Conservation (phyloP, 1,140 invertebrate species). For the Ceratina calcarata region DNA sequence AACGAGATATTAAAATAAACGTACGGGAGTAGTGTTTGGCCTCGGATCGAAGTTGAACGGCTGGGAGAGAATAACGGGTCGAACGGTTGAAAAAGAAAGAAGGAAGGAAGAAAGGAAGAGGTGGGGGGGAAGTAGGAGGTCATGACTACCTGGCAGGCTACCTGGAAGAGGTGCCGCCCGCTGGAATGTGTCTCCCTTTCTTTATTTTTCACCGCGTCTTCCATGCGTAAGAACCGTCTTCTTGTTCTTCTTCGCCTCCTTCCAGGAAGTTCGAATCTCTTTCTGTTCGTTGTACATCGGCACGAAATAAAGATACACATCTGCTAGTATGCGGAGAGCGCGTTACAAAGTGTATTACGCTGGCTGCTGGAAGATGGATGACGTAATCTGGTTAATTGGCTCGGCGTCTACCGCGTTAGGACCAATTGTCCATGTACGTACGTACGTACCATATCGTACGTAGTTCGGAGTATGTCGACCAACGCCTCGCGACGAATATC, state of each 20-base stretch:
- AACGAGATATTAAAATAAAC: too few species aligned
- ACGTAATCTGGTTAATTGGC: slow-evolving; percentile 66
- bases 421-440: slow-evolving; percentile 58
- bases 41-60: slow-evolving; percentile 17
- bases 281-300: too few species aligned
- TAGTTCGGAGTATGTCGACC: slow-evolving; percentile 46
- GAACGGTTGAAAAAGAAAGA: slow-evolving; percentile 14
- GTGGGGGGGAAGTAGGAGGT: slow-evolving; percentile 32
- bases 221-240: background rate
- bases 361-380: slow-evolving; percentile 29
- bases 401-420: slow-evolving; percentile 70
- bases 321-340: too few species aligned
- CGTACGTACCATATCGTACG: slow-evolving; percentile 12
- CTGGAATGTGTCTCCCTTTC: slow-evolving; percentile 33
- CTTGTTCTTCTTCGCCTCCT: too few species aligned
- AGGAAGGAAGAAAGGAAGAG: too few species aligned
- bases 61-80: slow-evolving; percentile 35
- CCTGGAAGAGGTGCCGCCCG: background rate
- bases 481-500: slow-evolving; percentile 44
- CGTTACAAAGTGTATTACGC: slow-evolving; percentile 15
- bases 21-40: too few species aligned
- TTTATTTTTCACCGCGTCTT: slow-evolving; percentile 6
- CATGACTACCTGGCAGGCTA: slow-evolving; percentile 33
- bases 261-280: too few species aligned
- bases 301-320: too few species aligned